A percentile compares a stretch with the other conserved stretches of the same genome.
Evolutionary conservation across 2,797 vertebrate species (phyloP).

Genomic region (Fratercula arctica): DNA sequence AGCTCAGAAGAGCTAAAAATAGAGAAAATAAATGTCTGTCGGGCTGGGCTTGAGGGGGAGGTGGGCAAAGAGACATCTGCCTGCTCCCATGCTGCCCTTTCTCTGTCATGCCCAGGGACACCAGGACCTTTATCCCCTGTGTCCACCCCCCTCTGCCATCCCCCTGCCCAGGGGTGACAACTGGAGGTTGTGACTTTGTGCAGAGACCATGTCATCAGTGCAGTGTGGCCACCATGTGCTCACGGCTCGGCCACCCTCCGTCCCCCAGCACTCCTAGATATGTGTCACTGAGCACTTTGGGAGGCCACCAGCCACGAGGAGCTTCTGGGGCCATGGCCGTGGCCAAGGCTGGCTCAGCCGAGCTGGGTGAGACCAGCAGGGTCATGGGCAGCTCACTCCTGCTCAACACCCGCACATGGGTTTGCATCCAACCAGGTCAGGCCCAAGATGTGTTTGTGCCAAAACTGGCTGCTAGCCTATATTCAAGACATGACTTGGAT

Average conservation of each 20-base stretch:
- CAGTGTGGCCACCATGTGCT: background rate
- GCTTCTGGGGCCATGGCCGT: rapidly evolving
- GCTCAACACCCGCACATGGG: rapidly evolving
- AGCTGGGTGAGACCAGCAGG: background rate
- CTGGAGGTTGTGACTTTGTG: background rate
- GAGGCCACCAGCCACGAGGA: background rate
- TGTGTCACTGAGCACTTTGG: background rate
- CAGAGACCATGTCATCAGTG: rapidly evolving
- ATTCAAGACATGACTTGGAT: background rate
- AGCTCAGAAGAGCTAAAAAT: background rate
- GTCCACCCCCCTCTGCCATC: background rate
- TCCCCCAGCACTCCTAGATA: background rate
- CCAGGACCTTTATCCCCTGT: background rate
- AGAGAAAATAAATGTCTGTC: background rate
- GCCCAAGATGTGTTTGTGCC: background rate
- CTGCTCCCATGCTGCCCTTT: rapidly evolving
- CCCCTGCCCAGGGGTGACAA: background rate
- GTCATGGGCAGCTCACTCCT: background rate
- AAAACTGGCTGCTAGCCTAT: background rate
- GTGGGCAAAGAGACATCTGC: background rate
- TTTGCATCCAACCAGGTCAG: background rate
- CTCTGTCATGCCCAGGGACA: background rate
- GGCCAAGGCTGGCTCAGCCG: background rate
- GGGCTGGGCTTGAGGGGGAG: background rate
- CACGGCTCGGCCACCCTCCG: rapidly evolving